These are phyloP conservation scores for Dunckerocampus dactyliophorus DNA, from an alignment of 2,113 vertebrate genomes.

Conservation along the genomic window DNA sequence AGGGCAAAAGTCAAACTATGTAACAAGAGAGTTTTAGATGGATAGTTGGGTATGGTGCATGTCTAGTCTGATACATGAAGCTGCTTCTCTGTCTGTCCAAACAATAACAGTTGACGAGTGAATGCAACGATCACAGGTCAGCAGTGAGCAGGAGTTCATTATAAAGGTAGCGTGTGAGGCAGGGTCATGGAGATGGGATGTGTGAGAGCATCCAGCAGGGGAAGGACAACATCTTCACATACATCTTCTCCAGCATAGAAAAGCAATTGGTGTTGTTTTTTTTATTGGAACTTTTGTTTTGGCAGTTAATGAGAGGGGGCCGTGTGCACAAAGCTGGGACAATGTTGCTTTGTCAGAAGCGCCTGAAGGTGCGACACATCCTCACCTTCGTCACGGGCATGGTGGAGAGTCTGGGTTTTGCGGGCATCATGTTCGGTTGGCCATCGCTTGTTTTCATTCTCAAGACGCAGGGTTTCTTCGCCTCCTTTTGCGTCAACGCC, in stretches of 20 bases:
- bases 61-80: too few relatives aligned
- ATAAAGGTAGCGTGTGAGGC: conserved; percentile 21
- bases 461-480: conserved; percentile 81
- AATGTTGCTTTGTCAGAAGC: conserved; percentile 41
- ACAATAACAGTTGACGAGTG: background rate
- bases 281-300: too few relatives aligned
- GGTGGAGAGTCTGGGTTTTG: conserved; percentile 81
- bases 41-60: too few relatives aligned
- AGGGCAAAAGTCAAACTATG: too few relatives aligned
- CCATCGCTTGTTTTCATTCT: conserved; percentile 85
- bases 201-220: background rate
- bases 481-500: conserved; percentile 60
- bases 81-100: too few relatives aligned
- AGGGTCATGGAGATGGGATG: conserved; percentile 6
- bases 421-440: conserved; percentile 86
- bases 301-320: too few relatives aligned
- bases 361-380: conserved; percentile 44
- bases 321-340: background rate
- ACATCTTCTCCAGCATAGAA: background rate
- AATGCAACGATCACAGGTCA: background rate
- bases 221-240: too few relatives aligned
- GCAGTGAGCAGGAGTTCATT: conserved; percentile 29
- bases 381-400: conserved; percentile 80
- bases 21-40: too few relatives aligned
- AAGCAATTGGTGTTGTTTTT: background rate